Base-by-base conservation (phyloP, 2,888 invertebrate species). In the Horisme vitalbata region DNA sequence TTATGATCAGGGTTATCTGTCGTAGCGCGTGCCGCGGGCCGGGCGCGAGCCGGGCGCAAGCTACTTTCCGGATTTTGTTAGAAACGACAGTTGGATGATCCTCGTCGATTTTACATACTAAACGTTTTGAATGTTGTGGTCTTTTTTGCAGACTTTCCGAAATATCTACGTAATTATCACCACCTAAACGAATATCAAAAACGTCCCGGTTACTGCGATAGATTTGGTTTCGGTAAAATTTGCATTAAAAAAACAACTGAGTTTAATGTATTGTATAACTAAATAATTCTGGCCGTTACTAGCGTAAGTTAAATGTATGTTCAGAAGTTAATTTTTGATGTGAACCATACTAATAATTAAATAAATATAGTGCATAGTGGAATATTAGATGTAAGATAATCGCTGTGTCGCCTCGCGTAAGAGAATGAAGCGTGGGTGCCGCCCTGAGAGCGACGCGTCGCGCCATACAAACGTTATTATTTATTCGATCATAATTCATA, bases 291-390 rank as follows among this genome's bases (percentile, higher is more conserved):
- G 55, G 44, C 67, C 70, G 76, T 71, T 70, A 61, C 54, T 72
- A 75, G 72, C 41, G 65, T 77, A 75, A 77, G 65, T 67, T 66
- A 63, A 58, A 65, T 75, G 70, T 73, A 65, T 64, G 71, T 73
- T 71, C 61, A 58, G 60, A 49, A 63, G 68, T 67, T 68, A 61
- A 75, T 77, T 76, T 77, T 75, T 65, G 70, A 74, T 75, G 80
- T 78, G 72, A 57, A 64, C 65, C 63, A 59, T 74, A 75, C 73
- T 77, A 76, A 64, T 59, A 63, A 52, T 28, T 41, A 60, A 59
- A 61, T 56, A 63, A 27, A 39, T 45, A 44, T 54, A 58, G 58
- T 45, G 41, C 48, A 53, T 55, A 53, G 49, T 52, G 45, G 46
- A 62, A 53, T 56, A 53, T 60, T 65, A 61, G 52, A 53, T 55